These are phyloP conservation scores for Beroe forskalii DNA, from an alignment of 37 sponge, comb jelly and placozoan species.

Conservation along the genomic window DNA sequence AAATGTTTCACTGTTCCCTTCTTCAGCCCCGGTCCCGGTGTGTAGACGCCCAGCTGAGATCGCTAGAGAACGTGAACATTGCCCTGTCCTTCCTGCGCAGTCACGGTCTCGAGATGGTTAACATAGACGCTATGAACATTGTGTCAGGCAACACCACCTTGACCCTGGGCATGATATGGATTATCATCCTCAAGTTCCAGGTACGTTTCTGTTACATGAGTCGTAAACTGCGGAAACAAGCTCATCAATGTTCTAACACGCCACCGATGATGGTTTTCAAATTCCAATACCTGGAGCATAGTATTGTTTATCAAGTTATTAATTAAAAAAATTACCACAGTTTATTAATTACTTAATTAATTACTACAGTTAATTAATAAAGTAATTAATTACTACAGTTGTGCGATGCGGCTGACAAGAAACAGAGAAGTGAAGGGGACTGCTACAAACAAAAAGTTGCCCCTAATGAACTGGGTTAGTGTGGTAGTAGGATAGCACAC, in stretches of 20 bases:
- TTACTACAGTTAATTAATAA: no score
- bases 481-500: no score
- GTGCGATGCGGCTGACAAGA: neutral
- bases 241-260: neutral
- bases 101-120: neutral
- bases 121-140: constrained; percentile 53
- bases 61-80: constrained; percentile 14
- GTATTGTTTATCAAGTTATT: no score
- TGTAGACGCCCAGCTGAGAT: constrained; percentile 1
- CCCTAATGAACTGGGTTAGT: no score
- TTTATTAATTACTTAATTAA: no score
- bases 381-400: no score
- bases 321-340: no score
- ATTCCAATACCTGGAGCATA: neutral
- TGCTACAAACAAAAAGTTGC: neutral
- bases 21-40: constrained; percentile 34
- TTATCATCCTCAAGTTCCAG: constrained; percentile 54
- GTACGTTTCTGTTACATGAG: neutral
- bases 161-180: constrained; percentile 41
- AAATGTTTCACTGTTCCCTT: no score
- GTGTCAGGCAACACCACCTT: constrained; percentile 1
- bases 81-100: constrained; percentile 5
- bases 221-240: no score
- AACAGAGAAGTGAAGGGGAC: neutral
- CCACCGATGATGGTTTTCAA: neutral